phyloP scores from a whole-genome alignment of 92 coral and sea anemone species.

The Epizoanthus ramosus region DNA sequence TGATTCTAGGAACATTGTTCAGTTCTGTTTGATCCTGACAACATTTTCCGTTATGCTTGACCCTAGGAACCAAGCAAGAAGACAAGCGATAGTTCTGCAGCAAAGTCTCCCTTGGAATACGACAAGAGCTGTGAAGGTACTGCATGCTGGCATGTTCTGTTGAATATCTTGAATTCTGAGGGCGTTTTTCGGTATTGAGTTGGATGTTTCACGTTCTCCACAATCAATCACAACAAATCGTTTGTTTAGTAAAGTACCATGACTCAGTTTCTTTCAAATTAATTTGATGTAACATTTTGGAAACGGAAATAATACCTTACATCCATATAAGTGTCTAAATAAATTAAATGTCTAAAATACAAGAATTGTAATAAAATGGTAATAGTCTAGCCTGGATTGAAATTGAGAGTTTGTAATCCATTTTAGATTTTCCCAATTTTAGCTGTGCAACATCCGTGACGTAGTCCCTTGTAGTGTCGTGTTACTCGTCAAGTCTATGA shows the following conservation, averaged over 20 bases:
- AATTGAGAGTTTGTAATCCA: no score
- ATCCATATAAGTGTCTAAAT: no score
- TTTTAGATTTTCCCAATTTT: no score
- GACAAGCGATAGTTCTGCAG: background rate
- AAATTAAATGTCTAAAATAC: no score
- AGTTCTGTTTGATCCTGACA: no score
- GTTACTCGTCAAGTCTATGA: background rate
- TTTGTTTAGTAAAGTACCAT: conserved; percentile 24
- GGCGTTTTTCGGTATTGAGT: background rate
- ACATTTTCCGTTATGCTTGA: no score
- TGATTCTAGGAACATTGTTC: no score
- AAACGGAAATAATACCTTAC: background rate
- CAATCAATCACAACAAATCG: conserved; percentile 30
- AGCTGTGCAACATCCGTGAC: no score
- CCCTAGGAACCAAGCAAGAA: conserved; percentile 31
- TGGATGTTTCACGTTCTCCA: background rate
- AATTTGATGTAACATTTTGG: background rate
- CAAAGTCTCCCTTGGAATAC: conserved; percentile 16
- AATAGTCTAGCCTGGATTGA: no score
- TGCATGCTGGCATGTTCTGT: background rate
- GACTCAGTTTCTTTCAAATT: background rate
- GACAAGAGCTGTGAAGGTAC: conserved; percentile 31
- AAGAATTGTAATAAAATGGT: no score
- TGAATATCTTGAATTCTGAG: no score
- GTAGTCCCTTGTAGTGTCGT: no score